These are phyloP conservation scores for Upupa epops DNA, from an alignment of 2,113 vertebrate genomes.

Conservation along the genomic window DNA sequence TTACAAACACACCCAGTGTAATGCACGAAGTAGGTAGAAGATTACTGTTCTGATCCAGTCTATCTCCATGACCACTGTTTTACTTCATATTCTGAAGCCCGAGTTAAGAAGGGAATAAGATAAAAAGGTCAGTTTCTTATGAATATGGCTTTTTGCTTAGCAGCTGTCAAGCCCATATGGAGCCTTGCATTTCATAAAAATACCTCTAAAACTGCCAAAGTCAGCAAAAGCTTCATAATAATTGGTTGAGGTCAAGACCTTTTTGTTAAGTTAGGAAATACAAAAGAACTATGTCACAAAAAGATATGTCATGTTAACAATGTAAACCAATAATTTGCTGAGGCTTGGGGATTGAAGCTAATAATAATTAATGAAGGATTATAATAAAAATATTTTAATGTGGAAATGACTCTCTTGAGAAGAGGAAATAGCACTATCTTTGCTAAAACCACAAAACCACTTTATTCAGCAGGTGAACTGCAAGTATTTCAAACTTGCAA, in stretches of 20 bases:
- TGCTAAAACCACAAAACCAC: not conserved
- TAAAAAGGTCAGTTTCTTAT: not conserved
- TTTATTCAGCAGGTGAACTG: not conserved
- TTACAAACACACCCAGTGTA: not conserved
- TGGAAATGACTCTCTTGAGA: not conserved
- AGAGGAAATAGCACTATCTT: not conserved
- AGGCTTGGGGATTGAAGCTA: not conserved
- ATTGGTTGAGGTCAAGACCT: not conserved
- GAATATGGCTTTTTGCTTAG: not conserved
- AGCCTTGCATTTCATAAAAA: not conserved
- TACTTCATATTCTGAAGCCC: slow-evolving; percentile 5
- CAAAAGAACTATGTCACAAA: not conserved
- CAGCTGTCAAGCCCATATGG: slow-evolving; percentile 20
- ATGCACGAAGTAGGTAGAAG: not conserved
- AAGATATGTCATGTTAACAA: not conserved
- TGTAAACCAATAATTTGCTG: not conserved
- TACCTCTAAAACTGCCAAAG: not conserved
- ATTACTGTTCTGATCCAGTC: not conserved
- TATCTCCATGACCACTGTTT: not conserved
- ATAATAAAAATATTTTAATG: not conserved
- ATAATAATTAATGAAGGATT: not conserved
- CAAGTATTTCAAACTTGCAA: not conserved
- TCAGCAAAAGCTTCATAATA: not conserved
- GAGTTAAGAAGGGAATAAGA: not conserved
- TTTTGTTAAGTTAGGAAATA: not conserved